Percentiles rank a stretch among this genome's conserved stretches.
phyloP scores from a whole-genome alignment of 2,113 vertebrate genomes.

The Saiga tatarica region DNA sequence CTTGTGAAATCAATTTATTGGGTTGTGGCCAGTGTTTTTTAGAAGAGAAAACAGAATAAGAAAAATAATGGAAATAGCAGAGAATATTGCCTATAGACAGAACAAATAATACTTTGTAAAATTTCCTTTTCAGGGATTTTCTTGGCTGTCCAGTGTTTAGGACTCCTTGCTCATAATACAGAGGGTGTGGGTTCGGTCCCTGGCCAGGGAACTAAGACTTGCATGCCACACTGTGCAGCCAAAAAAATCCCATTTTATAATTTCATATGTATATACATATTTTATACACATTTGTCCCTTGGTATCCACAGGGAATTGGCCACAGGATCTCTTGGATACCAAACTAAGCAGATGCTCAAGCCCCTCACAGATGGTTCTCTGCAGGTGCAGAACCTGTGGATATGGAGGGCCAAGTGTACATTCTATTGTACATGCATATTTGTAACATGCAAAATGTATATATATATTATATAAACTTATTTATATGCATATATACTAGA shows the following conservation, averaged over 20 bases:
- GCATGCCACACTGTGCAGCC: background rate
- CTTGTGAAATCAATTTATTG: constrained; percentile 36
- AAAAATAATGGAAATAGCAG: background rate
- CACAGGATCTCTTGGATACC: background rate
- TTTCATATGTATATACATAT: background rate
- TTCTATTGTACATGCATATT: background rate
- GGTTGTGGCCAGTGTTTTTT: constrained; percentile 10
- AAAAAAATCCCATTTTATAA: background rate
- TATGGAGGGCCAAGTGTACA: background rate
- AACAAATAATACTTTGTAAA: background rate
- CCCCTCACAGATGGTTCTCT: background rate
- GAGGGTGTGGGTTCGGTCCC: background rate
- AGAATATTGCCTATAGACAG: background rate
- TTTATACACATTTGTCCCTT: background rate
- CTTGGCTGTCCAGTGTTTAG: background rate
- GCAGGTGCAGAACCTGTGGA: background rate
- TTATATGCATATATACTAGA: background rate
- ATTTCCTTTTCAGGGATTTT: background rate
- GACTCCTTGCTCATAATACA: background rate
- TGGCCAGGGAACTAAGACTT: background rate
- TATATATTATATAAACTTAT: background rate
- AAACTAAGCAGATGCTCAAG: background rate
- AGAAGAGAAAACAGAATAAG: background rate
- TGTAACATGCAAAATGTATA: background rate
- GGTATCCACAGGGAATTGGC: background rate